Evolutionary conservation across 2,113 vertebrate species (phyloP).

Genomic region (Parotia lawesii): DNA sequence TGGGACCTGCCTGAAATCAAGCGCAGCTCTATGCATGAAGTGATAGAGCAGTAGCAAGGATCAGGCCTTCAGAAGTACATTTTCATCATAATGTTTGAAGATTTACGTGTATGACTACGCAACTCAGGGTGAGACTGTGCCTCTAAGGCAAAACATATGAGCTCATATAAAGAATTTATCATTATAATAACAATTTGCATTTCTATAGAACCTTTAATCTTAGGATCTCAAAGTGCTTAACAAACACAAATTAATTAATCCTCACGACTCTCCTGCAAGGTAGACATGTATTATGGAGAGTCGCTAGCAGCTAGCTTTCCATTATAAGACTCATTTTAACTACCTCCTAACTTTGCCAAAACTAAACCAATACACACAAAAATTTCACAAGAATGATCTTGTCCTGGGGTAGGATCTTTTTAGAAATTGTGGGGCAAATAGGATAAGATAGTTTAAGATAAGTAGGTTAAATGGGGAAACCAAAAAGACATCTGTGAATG

Average conservation of each 20-base stretch:
- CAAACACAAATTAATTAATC: conserved; percentile 60
- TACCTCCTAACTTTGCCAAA: conserved; percentile 52
- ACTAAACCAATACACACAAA: conserved; percentile 53
- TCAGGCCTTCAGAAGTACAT: neutral
- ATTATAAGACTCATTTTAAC: conserved; percentile 54
- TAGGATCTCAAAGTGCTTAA: conserved; percentile 46
- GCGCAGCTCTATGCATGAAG: neutral
- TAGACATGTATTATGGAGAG: conserved; percentile 53
- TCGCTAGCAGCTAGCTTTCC: conserved; percentile 59
- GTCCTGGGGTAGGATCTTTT: conserved; percentile 40
- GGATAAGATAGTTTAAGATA: conserved; percentile 57
- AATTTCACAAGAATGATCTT: conserved; percentile 60
- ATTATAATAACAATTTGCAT: conserved; percentile 64
- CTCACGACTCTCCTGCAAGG: conserved; percentile 46
- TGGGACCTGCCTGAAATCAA: neutral
- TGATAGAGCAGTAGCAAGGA: neutral
- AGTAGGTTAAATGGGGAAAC: conserved; percentile 56
- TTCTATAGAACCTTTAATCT: conserved; percentile 64
- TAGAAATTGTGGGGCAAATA: conserved; percentile 40
- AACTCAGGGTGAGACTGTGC: conserved; percentile 46
- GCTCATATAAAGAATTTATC: conserved; percentile 58
- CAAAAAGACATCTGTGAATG: conserved; percentile 29
- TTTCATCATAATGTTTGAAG: conserved; percentile 26
- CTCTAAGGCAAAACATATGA: conserved; percentile 57
- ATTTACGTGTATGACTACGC: conserved; percentile 47